Evolutionary conservation across 2,113 vertebrate species (phyloP).

Genomic region (Azemiops feae): DNA sequence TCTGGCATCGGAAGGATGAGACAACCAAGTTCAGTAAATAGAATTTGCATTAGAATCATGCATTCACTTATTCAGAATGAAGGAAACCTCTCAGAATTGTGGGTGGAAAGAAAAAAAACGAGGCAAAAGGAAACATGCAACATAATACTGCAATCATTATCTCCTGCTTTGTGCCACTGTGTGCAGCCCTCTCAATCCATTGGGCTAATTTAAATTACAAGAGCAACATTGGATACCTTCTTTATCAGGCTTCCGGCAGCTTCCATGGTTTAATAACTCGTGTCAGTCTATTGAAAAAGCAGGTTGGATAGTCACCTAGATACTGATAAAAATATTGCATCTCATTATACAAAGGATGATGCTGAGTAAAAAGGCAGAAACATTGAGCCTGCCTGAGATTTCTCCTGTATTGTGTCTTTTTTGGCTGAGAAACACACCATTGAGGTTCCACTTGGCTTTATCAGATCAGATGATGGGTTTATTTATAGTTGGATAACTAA

Average conservation of each 20-base stretch:
- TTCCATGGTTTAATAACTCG: not conserved
- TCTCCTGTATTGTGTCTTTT: not conserved
- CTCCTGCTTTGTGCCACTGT: slow-evolving; percentile 4
- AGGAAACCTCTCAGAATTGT: not conserved
- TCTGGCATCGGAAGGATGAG: not conserved
- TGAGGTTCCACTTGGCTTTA: not conserved
- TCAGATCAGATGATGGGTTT: not conserved
- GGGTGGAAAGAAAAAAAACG: not conserved
- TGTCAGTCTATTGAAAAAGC: slow-evolving; percentile 10
- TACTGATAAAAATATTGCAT: not conserved
- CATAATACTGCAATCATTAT: not conserved
- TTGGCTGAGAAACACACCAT: not conserved
- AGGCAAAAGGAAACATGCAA: too few species aligned
- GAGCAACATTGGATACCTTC: slow-evolving; percentile 6
- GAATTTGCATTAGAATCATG: slow-evolving; percentile 23
- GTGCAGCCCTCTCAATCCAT: not conserved
- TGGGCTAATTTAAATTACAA: slow-evolving; percentile 25
- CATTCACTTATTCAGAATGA: not conserved
- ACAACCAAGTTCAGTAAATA: slow-evolving; percentile 29
- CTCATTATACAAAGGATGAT: not conserved
- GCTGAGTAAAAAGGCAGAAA: not conserved
- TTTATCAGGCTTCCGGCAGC: slow-evolving; percentile 25
- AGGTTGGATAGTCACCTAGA: not conserved
- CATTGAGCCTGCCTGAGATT: not conserved
- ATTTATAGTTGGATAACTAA: not conserved